Evolutionary conservation across 2,113 vertebrate species (phyloP).

Genomic region (Gallinago media): DNA sequence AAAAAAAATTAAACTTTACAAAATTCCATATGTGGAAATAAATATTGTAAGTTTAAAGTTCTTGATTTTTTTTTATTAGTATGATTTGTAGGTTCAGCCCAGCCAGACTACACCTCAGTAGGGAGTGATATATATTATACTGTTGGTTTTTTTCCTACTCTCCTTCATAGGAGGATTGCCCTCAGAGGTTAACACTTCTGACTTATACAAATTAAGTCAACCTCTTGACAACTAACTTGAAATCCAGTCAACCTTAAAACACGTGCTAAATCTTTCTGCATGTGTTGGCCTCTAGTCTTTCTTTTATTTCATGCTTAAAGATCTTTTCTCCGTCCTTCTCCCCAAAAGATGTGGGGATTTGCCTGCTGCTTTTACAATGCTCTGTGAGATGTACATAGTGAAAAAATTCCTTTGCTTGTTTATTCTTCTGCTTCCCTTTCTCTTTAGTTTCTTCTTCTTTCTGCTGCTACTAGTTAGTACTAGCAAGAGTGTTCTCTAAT

Average conservation of each 20-base stretch:
- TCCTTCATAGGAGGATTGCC: not conserved
- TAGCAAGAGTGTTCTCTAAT: not conserved
- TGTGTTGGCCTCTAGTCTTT: not conserved
- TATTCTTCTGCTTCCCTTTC: not conserved
- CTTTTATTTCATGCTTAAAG: not conserved
- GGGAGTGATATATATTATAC: not conserved
- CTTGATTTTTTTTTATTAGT: not conserved
- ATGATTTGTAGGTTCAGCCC: rapidly evolving
- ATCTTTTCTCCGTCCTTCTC: not conserved
- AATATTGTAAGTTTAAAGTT: not conserved
- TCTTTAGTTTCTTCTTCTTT: not conserved
- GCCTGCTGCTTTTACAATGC: not conserved
- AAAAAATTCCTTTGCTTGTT: not conserved
- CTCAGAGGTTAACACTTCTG: not conserved
- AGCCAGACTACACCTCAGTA: not conserved
- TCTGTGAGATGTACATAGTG: not conserved
- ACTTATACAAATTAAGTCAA: not conserved
- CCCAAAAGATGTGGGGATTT: not conserved
- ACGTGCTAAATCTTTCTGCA: not conserved
- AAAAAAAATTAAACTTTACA: not conserved
- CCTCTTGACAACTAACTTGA: not conserved
- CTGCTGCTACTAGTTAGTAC: not conserved
- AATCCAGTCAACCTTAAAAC: not conserved
- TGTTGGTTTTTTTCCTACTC: not conserved
- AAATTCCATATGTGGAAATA: not conserved